These are phyloP conservation scores for Adelphocoris suturalis DNA, from an alignment of 2,888 invertebrate genomes.

Conservation along the genomic window DNA sequence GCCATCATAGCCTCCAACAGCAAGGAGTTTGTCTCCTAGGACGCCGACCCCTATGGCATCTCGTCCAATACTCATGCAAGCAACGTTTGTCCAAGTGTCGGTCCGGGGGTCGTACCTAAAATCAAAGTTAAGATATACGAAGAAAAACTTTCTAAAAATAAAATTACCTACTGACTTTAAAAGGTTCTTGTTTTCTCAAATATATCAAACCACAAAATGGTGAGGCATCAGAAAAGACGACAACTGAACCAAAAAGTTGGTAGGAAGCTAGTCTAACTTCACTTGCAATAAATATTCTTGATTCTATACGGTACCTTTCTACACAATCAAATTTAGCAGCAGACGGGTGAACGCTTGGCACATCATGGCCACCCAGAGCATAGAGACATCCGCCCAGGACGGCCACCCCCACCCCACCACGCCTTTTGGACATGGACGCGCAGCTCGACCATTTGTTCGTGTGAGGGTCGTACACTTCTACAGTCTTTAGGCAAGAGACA, in stretches of 20 bases:
- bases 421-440: conserved; percentile 91
- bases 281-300: too few relatives aligned
- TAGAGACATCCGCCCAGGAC: conserved; percentile 93
- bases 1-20: conserved; percentile 95
- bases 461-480: conserved; percentile 89
- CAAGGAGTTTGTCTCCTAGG: conserved; percentile 89
- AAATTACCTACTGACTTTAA: not conserved
- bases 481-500: conserved; percentile 92
- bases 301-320: conserved; percentile 66
- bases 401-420: conserved; percentile 94
- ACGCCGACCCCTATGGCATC: conserved; percentile 94
- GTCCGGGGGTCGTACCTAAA: conserved; percentile 84
- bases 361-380: conserved; percentile 96
- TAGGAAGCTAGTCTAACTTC: too few relatives aligned
- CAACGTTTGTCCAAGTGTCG: conserved; percentile 92
- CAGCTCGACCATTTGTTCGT: conserved; percentile 90
- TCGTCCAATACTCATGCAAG: conserved; percentile 89
- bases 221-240: not conserved
- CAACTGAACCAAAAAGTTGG: not conserved
- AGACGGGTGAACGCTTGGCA: conserved; percentile 91
- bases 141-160: conserved; percentile 61
- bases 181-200: not conserved
- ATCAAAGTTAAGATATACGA: not conserved
- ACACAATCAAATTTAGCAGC: conserved; percentile 93
- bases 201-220: not conserved